Percentiles rank a stretch among this genome's conserved stretches.
These are phyloP conservation scores for Ectropis crepuscularia DNA, from an alignment of 2,888 invertebrate species.

Conservation along the genomic window DNA sequence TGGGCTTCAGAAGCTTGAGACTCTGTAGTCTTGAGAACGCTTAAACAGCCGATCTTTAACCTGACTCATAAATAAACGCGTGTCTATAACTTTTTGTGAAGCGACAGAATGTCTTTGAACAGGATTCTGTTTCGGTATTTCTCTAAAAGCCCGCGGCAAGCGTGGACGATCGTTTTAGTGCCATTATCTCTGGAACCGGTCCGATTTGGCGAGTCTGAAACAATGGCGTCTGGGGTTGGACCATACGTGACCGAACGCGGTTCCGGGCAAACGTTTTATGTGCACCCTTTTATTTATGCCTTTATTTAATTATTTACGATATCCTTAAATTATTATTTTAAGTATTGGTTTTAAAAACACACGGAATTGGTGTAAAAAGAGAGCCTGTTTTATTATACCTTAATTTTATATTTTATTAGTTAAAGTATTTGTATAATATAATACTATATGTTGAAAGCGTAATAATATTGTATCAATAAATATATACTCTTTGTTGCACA, in stretches of 20 bases:
- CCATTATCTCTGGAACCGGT: constrained; percentile 78
- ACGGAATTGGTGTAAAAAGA: too few relatives aligned
- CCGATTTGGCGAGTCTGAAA: constrained; percentile 76
- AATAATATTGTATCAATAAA: too few relatives aligned
- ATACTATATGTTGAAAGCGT: too few relatives aligned
- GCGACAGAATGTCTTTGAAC: constrained; percentile 32
- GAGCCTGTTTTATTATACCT: too few relatives aligned
- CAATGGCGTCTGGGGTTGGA: constrained; percentile 60
- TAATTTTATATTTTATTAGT: too few relatives aligned
- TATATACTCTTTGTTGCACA: too few relatives aligned
- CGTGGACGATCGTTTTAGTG: constrained; percentile 60
- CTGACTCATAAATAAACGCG: constrained; percentile 15
- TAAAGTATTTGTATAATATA: too few relatives aligned
- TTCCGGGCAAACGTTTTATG: constrained; percentile 23
- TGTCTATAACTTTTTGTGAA: constrained; percentile 18
- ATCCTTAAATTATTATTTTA: too few relatives aligned
- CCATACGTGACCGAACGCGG: constrained; percentile 34
- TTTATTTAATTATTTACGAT: not conserved
- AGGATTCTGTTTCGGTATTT: constrained; percentile 53
- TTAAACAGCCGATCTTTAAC: constrained; percentile 16
- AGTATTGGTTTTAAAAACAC: too few relatives aligned
- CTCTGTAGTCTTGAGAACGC: constrained; percentile 17
- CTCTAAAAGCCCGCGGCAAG: constrained; percentile 52
- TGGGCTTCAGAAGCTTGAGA: constrained; percentile 34
- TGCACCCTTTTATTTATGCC: constrained; percentile 12